Percentiles rank a stretch among this genome's conserved stretches.
These are phyloP conservation scores for Phenganax stokvisi DNA, from an alignment of 92 coral and sea anemone species.

Conservation along the genomic window DNA sequence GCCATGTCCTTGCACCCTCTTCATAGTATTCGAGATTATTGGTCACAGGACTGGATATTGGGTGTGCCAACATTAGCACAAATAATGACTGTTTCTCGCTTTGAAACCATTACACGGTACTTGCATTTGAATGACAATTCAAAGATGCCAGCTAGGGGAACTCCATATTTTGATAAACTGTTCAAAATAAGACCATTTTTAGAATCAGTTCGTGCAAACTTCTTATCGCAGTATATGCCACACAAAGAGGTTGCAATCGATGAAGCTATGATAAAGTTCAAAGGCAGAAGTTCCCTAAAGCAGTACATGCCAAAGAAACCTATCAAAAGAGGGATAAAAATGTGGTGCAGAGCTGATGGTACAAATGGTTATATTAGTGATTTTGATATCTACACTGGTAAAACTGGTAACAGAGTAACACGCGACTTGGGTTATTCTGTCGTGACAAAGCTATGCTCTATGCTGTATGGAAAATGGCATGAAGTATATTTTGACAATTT, in stretches of 20 bases:
- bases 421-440: constrained; percentile 33
- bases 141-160: no score
- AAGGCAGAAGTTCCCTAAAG: no score
- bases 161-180: no score
- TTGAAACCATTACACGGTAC: no score
- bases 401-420: neutral
- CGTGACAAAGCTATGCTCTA: constrained; percentile 33
- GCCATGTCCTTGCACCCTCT: neutral
- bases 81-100: no score
- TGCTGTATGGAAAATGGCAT: constrained; percentile 39
- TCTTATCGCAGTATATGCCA: no score
- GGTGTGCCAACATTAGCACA: no score
- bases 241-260: no score
- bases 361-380: constrained; percentile 22
- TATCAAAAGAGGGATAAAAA: neutral
- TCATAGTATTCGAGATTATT: neutral
- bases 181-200: no score
- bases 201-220: no score
- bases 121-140: no score
- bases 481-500: neutral
- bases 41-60: neutral
- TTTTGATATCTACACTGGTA: constrained; percentile 22
- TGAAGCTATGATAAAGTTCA: no score
- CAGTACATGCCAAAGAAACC: constrained; percentile 37
- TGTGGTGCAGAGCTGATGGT: neutral